Percentiles rank a stretch among this genome's conserved stretches.
Conservation (phyloP, 2,113 vertebrate genomes). For the Phoenicopterus ruber region DNA sequence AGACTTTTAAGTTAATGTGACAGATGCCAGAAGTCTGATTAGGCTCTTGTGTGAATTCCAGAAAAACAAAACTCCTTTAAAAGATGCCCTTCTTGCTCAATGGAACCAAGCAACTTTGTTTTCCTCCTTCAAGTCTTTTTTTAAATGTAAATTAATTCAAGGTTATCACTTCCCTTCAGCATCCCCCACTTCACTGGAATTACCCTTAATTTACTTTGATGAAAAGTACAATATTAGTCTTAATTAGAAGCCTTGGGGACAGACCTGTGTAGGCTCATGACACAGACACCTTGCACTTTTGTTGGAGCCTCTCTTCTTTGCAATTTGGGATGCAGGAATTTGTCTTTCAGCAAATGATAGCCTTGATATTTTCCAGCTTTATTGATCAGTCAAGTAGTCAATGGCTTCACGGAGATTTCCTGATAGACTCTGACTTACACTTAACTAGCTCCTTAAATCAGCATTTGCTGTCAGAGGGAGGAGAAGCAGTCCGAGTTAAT, state of each 20-base stretch:
- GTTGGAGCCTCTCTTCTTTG: neutral
- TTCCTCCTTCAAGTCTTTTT: neutral
- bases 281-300: neutral
- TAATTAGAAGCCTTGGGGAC: slow-evolving; percentile 19
- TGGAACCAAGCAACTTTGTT: neutral
- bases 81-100: neutral
- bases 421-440: neutral
- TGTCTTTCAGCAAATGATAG: neutral
- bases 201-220: slow-evolving; percentile 26
- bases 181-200: neutral
- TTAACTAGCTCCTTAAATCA: neutral
- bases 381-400: neutral
- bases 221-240: neutral
- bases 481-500: neutral
- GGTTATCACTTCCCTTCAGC: slow-evolving; percentile 11
- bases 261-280: neutral
- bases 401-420: neutral
- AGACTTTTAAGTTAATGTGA: neutral
- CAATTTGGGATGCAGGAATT: neutral
- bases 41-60: neutral
- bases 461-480: neutral
- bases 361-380: slow-evolving; percentile 2
- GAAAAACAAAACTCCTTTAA: neutral
- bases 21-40: neutral
- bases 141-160: slow-evolving; percentile 37